Base-by-base conservation (phyloP, 2,797 vertebrate species). In the Gymnoscopelus braueri region DNA sequence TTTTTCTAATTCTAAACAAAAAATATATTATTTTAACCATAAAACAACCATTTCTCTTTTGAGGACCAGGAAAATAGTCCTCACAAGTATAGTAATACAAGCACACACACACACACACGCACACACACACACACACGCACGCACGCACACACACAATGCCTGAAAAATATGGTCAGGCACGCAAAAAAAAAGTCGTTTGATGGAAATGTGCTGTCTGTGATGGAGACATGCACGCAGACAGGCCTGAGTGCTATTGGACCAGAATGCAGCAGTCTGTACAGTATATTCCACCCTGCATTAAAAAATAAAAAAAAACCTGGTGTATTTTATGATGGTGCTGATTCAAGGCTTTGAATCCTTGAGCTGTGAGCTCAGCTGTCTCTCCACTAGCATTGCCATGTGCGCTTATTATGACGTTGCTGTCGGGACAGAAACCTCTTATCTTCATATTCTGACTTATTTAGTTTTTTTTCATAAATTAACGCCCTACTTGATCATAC, bases 351-450 rank as follows among this genome's bases (percentile, higher is more conserved):
- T 2, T 57, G 59, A 65, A 6, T 49, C 48, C 35, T 59, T 63
- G 68, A 51, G 44, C 53, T 67, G 60, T 53, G 73, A 63, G 53
- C 63, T 81, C 14, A 63, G 24, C 12, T 39, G 19, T 69, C 63
- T 54, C 39, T 71, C 35, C 71, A 29, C 26, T 4, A 29, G 26
- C 26, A 2, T 29, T 29, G 26, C 26, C 26, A 29, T 3, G 26
- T 29, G 2, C 26, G 26, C 26, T 29, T 29, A 29, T 29, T 29
- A 29, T 29, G 26, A 19, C 19, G 19, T 1, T 19, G 19, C 19
- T 19, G 19, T 19, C 19, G 19, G 19, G 19, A 19, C 19, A 19
- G 19, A 19, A 19, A 19, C 19, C 19, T 19, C 19, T 19, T 19
- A 19, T 19, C 19, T 19, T 19, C 19, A 19, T 19, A 1, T 19